Conservation (phyloP, 2,888 invertebrate genomes). For the Papilio gigon region DNA sequence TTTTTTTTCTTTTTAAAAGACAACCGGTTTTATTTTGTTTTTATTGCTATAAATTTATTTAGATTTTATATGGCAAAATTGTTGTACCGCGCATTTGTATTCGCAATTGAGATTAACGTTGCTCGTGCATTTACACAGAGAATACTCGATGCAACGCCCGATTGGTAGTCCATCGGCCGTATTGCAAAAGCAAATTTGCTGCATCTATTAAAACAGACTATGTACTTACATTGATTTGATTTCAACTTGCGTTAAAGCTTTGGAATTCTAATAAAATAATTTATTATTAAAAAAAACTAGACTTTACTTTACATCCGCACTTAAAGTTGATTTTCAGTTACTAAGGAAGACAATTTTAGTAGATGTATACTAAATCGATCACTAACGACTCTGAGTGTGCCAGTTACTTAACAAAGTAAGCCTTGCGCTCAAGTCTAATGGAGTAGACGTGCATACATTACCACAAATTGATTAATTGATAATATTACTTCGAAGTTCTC, state of each 20-base stretch:
- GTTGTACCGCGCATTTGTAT: conserved; percentile 5
- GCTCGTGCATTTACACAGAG: conserved; percentile 32
- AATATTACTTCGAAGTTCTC: no score
- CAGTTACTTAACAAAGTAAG: no score
- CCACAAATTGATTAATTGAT: no score
- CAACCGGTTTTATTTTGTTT: background rate
- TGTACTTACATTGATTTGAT: conserved; percentile 15
- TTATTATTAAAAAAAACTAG: no score
- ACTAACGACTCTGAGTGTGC: no score
- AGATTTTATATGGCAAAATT: background rate
- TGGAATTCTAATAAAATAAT: background rate
- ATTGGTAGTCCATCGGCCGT: conserved; percentile 33
- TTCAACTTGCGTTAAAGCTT: conserved; percentile 2
- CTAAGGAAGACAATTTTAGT: no score
- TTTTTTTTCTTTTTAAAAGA: no score
- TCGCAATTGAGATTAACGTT: conserved; percentile 9
- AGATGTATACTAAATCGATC: no score
- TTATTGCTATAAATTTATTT: background rate
- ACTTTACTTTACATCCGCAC: no score
- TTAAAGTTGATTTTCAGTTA: no score
- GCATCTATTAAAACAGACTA: conserved; percentile 14
- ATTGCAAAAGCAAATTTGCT: conserved; percentile 21
- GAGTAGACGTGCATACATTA: no score
- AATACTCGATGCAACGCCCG: conserved; percentile 29
- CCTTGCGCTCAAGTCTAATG: no score